Evolutionary conservation across 2,113 vertebrate species (phyloP).

Genomic region (Ctenodactylus gundi): DNA sequence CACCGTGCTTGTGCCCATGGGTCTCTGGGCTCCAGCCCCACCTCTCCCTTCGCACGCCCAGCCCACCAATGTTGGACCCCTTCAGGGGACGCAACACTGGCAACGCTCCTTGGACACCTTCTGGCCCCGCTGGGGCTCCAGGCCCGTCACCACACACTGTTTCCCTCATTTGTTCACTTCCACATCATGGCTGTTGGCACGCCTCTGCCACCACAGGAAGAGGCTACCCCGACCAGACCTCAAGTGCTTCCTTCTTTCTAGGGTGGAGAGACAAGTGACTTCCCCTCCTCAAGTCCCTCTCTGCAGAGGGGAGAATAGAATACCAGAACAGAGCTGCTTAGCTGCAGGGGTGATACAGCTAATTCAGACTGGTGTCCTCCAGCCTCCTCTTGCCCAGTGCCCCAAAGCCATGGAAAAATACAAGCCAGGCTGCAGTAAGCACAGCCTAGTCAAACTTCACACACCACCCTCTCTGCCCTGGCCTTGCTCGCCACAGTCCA

Average conservation of each 20-base stretch:
- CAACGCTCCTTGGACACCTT: background rate
- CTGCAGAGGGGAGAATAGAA: background rate
- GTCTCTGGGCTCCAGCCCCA: background rate
- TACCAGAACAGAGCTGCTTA: background rate
- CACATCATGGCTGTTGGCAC: accelerated
- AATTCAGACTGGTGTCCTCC: background rate
- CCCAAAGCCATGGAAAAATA: background rate
- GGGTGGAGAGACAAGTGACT: background rate
- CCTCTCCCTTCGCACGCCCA: background rate
- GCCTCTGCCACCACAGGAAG: background rate
- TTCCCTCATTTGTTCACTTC: background rate
- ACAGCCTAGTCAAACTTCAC: background rate
- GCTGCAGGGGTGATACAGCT: background rate
- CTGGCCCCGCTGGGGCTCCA: background rate
- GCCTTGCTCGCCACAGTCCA: background rate
- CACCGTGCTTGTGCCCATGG: too few species aligned
- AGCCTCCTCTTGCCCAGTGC: background rate
- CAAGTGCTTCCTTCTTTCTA: background rate
- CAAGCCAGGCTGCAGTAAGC: accelerated
- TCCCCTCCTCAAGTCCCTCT: slow-evolving; percentile 1
- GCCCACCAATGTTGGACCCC: accelerated
- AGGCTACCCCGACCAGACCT: background rate
- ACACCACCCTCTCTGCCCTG: background rate
- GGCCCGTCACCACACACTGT: background rate
- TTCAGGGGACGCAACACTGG: accelerated